A percentile compares a stretch with the other conserved stretches of the same genome.
These are phyloP conservation scores for Tachycineta bicolor DNA, from an alignment of 2,113 vertebrate genomes.

Conservation along the genomic window DNA sequence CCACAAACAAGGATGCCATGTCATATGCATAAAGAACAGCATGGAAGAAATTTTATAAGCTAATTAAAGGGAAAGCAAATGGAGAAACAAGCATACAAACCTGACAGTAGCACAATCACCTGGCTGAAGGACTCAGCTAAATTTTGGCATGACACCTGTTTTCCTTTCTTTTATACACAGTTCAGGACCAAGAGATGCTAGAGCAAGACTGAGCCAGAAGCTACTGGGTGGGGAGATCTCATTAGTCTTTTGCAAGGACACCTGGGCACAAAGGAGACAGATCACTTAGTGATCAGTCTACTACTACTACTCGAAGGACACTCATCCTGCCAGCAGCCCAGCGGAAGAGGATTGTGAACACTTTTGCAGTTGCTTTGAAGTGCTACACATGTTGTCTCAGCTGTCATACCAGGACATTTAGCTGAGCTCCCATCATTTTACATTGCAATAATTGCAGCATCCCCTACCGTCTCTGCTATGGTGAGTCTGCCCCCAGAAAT, in stretches of 20 bases:
- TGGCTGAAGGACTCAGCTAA: not conserved
- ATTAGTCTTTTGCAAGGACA: not conserved
- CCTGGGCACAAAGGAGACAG: not conserved
- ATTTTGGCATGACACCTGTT: not conserved
- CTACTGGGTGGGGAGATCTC: not conserved
- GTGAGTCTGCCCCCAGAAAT: conserved; percentile 27
- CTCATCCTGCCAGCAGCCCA: not conserved
- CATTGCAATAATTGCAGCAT: not conserved
- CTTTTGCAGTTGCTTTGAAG: not conserved
- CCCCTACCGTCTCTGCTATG: not conserved
- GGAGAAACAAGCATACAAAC: not conserved
- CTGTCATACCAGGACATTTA: not conserved
- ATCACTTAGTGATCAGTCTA: not conserved
- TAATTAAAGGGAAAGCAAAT: not conserved
- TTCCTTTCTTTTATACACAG: not conserved
- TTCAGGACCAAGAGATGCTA: not conserved
- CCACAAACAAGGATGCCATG: not conserved
- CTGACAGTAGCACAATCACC: not conserved
- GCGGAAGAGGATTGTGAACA: not conserved
- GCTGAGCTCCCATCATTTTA: not conserved
- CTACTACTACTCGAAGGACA: not conserved
- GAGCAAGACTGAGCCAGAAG: not conserved
- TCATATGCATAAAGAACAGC: not conserved
- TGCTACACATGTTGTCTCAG: not conserved
- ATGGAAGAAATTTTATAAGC: not conserved